A percentile compares a stretch with the other conserved stretches of the same genome.
Evolutionary conservation across 2,113 vertebrate species (phyloP).

Genomic region (Atherinomorus stipes): DNA sequence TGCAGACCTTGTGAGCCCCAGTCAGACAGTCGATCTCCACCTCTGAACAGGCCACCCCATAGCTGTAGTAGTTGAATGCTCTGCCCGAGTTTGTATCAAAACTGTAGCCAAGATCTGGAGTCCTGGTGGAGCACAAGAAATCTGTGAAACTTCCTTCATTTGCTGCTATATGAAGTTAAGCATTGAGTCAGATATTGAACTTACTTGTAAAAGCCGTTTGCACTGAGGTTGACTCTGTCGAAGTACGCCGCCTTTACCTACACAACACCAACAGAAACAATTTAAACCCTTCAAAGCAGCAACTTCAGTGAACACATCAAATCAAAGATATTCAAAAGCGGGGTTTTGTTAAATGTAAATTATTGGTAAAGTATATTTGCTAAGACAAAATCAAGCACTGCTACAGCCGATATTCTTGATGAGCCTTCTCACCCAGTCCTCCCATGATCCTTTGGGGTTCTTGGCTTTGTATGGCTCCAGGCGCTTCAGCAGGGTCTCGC

Average conservation of each 20-base stretch:
- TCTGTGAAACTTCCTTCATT: not conserved
- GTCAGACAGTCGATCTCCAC: conserved; percentile 97
- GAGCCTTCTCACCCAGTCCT: conserved; percentile 89
- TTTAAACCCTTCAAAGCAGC: not conserved
- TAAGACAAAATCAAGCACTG: too few relatives aligned
- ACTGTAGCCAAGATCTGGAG: conserved; percentile 88
- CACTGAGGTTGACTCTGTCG: conserved; percentile 88
- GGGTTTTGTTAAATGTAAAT: too few relatives aligned
- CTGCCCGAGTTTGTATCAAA: conserved; percentile 89
- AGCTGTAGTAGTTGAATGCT: conserved; percentile 89
- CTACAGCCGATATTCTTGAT: not conserved
- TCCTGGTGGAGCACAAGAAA: conserved; percentile 75
- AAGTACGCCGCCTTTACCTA: conserved; percentile 90
- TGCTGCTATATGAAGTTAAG: not conserved
- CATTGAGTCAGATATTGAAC: conserved; percentile 27
- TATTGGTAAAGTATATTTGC: too few relatives aligned
- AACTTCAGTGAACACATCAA: not conserved
- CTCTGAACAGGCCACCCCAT: conserved; percentile 92
- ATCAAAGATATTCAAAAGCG: too few relatives aligned
- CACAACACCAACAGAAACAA: conserved; percentile 16
- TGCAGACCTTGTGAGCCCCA: conserved; percentile 91
- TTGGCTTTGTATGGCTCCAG: conserved; percentile 87
- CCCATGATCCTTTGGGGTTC: conserved; percentile 90
- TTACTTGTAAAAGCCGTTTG: conserved; percentile 95
- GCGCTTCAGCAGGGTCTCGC: conserved; percentile 86